These are phyloP conservation scores for Scrobipalpa costella DNA, from an alignment of 2,888 invertebrate genomes.

Conservation along the genomic window DNA sequence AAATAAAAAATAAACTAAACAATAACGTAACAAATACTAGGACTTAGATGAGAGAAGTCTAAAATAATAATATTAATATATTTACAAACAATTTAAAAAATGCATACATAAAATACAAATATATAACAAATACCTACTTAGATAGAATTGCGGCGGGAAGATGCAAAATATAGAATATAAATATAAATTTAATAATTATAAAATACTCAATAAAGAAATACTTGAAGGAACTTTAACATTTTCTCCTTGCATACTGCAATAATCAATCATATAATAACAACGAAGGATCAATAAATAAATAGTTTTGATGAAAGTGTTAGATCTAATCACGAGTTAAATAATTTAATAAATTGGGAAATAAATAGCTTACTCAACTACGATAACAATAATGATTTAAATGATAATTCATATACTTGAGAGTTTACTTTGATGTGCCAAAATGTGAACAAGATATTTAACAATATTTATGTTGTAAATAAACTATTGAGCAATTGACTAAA, in stretches of 20 bases:
- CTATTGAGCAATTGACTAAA: too few relatives aligned
- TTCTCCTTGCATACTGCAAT: constrained; percentile 48
- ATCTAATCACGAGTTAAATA: background rate
- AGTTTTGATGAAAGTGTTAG: background rate
- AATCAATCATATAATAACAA: constrained; percentile 38
- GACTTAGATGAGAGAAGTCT: background rate
- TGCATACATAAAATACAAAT: constrained; percentile 16
- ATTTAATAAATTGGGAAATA: constrained; percentile 38
- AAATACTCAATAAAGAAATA: constrained; percentile 21
- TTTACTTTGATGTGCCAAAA: too few relatives aligned
- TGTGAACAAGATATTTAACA: too few relatives aligned
- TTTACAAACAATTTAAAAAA: constrained; percentile 10
- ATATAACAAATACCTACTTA: too few relatives aligned
- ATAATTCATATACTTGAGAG: too few relatives aligned
- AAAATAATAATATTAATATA: background rate
- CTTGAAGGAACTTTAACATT: constrained; percentile 50
- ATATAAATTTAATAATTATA: background rate
- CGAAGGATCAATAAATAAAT: background rate
- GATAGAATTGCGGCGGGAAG: constrained; percentile 28
- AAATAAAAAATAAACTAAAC: background rate
- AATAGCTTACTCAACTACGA: constrained; percentile 39
- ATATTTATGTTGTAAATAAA: too few relatives aligned
- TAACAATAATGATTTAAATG: background rate
- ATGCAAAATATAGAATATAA: background rate
- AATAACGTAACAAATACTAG: background rate